Conservation (phyloP, 2,797 vertebrate species). For the Silurus aristotelis region DNA sequence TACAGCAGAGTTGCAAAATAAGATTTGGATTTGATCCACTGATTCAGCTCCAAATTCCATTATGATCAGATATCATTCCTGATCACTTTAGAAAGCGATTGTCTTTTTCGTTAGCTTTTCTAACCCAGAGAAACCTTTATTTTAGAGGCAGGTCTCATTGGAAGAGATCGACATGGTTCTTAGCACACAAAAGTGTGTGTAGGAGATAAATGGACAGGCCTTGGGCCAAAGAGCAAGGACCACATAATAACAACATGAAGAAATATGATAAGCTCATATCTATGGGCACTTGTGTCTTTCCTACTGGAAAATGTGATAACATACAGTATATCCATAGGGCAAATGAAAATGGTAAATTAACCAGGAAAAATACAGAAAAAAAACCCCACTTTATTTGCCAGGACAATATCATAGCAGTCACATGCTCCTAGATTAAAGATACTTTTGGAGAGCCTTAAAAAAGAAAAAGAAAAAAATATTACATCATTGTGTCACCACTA, state of each 20-base stretch:
- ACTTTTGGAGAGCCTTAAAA: not conserved
- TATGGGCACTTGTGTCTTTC: slow-evolving; percentile 64
- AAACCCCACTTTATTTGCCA: slow-evolving; percentile 12
- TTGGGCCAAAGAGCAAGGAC: slow-evolving; percentile 58
- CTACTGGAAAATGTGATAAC: slow-evolving; percentile 74
- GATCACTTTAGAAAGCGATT: not conserved
- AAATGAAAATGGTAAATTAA: slow-evolving; percentile 49
- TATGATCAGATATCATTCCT: not conserved
- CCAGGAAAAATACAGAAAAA: slow-evolving; percentile 5
- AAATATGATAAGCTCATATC: slow-evolving; percentile 74
- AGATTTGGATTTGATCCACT: not conserved
- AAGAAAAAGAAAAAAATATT: not conserved
- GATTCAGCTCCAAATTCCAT: not conserved
- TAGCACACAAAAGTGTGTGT: slow-evolving; percentile 54
- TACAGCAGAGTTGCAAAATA: too few relatives aligned
- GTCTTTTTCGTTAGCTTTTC: slow-evolving; percentile 7
- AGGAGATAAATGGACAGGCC: slow-evolving; percentile 66
- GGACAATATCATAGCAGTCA: slow-evolving; percentile 10
- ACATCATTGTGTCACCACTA: not conserved
- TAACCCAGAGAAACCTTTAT: slow-evolving; percentile 19
- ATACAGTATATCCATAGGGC: slow-evolving; percentile 61
- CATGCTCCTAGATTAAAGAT: not conserved
- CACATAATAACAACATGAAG: slow-evolving; percentile 68
- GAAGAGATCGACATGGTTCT: slow-evolving; percentile 46
- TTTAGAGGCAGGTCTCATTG: slow-evolving; percentile 26